phyloP scores from a whole-genome alignment of 53 echinoderm and acorn worm species.

The Temnopleurus reevesii region DNA sequence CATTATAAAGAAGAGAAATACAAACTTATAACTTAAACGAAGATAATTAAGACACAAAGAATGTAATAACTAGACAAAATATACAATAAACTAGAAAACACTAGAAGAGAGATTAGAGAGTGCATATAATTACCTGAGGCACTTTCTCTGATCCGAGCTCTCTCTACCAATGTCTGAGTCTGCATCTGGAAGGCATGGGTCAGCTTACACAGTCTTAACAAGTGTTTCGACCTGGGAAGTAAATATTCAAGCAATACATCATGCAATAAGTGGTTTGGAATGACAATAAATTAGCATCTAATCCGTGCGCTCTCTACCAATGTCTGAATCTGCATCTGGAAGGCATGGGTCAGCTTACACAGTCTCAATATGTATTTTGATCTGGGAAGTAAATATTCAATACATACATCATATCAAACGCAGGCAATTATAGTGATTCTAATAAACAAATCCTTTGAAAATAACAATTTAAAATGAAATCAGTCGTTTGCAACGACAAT shows the following conservation, averaged over 20 bases:
- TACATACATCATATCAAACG: no score
- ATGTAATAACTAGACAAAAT: no score
- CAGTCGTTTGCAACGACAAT: no score
- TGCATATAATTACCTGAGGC: conserved; percentile 69
- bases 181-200: conserved; percentile 99
- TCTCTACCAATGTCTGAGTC: conserved; percentile 85
- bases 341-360: conserved; percentile 94
- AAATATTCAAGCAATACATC: not conserved
- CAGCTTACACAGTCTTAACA: conserved; percentile 91
- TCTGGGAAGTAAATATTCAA: conserved; percentile 49
- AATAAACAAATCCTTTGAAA: no score
- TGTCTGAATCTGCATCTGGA: conserved; percentile 96
- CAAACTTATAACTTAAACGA: no score
- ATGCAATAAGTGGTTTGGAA: no score
- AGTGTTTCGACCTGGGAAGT: conserved; percentile 83
- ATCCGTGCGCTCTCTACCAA: conserved; percentile 86
- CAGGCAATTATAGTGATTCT: no score
- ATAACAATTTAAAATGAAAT: no score
- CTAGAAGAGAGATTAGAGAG: not conserved
- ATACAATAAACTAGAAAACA: not conserved
- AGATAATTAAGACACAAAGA: no score
- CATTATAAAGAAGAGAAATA: no score
- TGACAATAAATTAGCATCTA: no score
- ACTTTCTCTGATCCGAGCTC: conserved; percentile 85
- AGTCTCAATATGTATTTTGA: conserved; percentile 90